Conservation (phyloP, 2,113 vertebrate species). For the Megaleporinus macrocephalus region DNA sequence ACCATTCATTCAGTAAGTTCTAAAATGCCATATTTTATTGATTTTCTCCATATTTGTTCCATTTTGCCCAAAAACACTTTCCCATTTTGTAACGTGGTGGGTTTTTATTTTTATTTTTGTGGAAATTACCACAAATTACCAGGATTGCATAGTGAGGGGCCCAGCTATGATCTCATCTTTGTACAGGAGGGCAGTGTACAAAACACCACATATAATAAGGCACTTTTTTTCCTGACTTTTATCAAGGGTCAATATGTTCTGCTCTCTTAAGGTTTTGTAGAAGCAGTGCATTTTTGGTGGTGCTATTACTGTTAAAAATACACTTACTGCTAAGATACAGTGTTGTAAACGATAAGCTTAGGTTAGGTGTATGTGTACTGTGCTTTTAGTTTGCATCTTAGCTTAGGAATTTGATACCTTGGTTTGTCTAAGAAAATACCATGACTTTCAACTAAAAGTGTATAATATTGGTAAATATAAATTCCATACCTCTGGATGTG, state of each 20-base stretch:
- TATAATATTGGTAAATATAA: not conserved
- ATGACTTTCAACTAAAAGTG: not conserved
- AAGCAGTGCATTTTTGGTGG: conserved; percentile 17
- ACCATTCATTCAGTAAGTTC: too few species aligned
- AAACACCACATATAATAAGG: conserved; percentile 34
- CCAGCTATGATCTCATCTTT: conserved; percentile 52
- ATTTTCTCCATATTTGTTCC: not conserved
- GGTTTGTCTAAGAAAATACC: not conserved
- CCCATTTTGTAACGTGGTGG: conserved; percentile 15
- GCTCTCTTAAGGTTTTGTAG: conserved; percentile 58
- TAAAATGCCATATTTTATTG: too few species aligned
- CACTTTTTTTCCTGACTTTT: conserved; percentile 18
- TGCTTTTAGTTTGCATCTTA: not conserved
- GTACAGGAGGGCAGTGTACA: conserved; percentile 28
- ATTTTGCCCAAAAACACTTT: not conserved
- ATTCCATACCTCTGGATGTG: conserved; percentile 34
- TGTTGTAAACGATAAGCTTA: too few species aligned
- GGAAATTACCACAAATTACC: conserved; percentile 44
- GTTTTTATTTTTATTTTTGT: conserved; percentile 29
- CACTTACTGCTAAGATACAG: too few species aligned
- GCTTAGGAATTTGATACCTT: not conserved
- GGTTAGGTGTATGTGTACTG: too few species aligned
- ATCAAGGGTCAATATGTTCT: conserved; percentile 62
- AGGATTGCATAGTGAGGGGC: conserved; percentile 47
- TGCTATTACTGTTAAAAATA: too few species aligned